Evolutionary conservation across 2,797 vertebrate genomes (phyloP).

Genomic region (Allochrocebus solatus): DNA sequence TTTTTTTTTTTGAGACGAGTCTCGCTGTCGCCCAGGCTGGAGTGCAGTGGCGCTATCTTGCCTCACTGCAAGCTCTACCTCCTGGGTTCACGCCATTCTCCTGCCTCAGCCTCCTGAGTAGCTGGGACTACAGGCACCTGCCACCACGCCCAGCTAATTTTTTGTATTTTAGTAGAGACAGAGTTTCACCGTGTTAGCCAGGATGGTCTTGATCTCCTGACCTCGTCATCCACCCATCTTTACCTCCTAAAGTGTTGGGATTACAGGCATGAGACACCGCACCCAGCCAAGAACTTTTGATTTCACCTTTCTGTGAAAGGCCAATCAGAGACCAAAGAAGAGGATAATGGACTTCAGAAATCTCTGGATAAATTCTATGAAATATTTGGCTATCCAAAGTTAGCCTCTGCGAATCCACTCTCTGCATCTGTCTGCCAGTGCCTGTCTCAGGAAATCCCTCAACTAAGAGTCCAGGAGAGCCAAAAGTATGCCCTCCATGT

Average conservation of each 20-base stretch:
- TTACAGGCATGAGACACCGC: too few relatives aligned
- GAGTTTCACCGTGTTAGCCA: too few relatives aligned
- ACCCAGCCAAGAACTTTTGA: background rate
- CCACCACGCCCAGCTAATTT: fast-evolving
- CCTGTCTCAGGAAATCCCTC: slow-evolving; percentile 79
- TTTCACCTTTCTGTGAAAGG: background rate
- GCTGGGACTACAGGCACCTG: too few relatives aligned
- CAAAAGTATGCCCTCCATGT: slow-evolving; percentile 68
- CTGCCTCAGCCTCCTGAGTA: too few relatives aligned
- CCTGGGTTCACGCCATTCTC: too few relatives aligned
- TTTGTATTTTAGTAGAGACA: too few relatives aligned
- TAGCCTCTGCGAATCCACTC: slow-evolving; percentile 49
- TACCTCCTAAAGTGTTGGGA: background rate
- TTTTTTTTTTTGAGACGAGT: too few relatives aligned
- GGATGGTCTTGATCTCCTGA: too few relatives aligned
- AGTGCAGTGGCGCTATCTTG: too few relatives aligned
- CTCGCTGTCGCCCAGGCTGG: too few relatives aligned
- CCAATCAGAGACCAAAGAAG: background rate
- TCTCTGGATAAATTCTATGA: slow-evolving; percentile 84
- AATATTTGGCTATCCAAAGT: slow-evolving; percentile 55
- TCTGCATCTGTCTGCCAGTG: slow-evolving; percentile 50
- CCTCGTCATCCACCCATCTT: fast-evolving
- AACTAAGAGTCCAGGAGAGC: slow-evolving; percentile 68
- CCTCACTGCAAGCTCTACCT: too few relatives aligned
- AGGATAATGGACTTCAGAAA: slow-evolving; percentile 65